phyloP scores from a whole-genome alignment of 2,113 vertebrate species.

The Hyperopisus bebe region DNA sequence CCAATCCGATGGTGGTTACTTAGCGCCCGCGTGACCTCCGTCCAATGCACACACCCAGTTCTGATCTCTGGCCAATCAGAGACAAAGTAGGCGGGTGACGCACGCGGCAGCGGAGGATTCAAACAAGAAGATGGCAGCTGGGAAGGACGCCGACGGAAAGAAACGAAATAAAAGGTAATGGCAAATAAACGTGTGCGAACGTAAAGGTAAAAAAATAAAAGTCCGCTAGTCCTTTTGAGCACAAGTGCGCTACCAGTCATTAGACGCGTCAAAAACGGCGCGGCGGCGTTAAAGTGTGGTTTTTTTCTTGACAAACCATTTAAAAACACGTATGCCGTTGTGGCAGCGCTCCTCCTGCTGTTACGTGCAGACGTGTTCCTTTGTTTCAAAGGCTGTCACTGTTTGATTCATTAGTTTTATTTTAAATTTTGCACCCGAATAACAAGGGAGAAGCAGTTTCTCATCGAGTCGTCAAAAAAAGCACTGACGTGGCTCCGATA shows the following conservation, averaged over 20 bases:
- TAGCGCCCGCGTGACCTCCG: background rate
- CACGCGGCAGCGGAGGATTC: constrained; percentile 54
- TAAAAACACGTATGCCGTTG: background rate
- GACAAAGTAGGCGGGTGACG: constrained; percentile 27
- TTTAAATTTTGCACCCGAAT: background rate
- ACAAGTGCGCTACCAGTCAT: background rate
- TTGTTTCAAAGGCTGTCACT: background rate
- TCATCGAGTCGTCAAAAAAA: background rate
- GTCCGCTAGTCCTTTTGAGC: background rate
- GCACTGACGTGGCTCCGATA: background rate
- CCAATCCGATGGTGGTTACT: constrained; percentile 45
- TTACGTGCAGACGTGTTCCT: background rate
- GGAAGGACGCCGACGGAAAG: constrained; percentile 52
- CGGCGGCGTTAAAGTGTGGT: background rate
- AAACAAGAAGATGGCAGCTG: constrained; percentile 63
- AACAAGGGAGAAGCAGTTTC: background rate
- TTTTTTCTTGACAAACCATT: background rate
- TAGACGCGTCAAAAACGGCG: background rate
- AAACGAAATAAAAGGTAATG: constrained; percentile 51
- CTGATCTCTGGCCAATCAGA: constrained; percentile 40
- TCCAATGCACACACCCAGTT: background rate
- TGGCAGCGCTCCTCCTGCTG: background rate
- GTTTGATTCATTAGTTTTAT: background rate
- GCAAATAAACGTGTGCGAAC: background rate
- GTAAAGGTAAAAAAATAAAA: background rate